Percentiles rank a stretch among this genome's conserved stretches.
phyloP scores from a whole-genome alignment of 2,888 invertebrate genomes.

The Chaetogeoica ovagalla region DNA sequence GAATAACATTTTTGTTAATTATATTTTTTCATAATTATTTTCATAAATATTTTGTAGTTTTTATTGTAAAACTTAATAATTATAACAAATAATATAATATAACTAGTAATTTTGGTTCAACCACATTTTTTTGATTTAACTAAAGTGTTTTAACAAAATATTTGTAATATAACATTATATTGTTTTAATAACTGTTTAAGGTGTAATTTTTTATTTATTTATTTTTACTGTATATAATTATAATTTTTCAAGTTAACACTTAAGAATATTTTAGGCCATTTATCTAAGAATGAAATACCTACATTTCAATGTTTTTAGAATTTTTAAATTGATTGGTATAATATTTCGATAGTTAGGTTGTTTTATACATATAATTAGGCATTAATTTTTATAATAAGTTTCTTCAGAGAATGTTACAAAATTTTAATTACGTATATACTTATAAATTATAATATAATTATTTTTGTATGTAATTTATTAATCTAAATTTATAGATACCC shows the following conservation, averaged over 20 bases:
- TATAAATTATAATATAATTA: constrained; percentile 12
- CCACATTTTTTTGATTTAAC: constrained; percentile 27
- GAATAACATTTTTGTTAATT: constrained; percentile 5
- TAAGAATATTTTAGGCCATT: neutral
- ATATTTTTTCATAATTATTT: neutral
- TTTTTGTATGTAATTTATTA: constrained; percentile 3
- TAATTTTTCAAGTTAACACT: neutral
- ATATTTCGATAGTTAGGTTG: constrained; percentile 1
- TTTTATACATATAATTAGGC: neutral
- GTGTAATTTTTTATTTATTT: constrained; percentile 36
- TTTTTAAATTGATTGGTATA: neutral
- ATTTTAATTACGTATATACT: constrained; percentile 6
- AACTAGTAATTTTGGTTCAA: constrained; percentile 17
- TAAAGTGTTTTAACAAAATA: constrained; percentile 9
- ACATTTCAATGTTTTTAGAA: neutral
- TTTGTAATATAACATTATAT: neutral
- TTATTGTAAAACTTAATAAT: neutral
- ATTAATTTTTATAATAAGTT: neutral
- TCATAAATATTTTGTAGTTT: constrained; percentile 4
- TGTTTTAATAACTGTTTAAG: constrained; percentile 32
- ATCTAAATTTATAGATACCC: neutral
- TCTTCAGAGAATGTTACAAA: neutral
- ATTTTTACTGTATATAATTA: neutral
- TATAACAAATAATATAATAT: neutral
- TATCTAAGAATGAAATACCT: neutral